Evolutionary conservation across 2,113 vertebrate genomes (phyloP), one percentile per base, ranked within the genome.

Genomic region (Chloropsis cyanopogon): DNA sequence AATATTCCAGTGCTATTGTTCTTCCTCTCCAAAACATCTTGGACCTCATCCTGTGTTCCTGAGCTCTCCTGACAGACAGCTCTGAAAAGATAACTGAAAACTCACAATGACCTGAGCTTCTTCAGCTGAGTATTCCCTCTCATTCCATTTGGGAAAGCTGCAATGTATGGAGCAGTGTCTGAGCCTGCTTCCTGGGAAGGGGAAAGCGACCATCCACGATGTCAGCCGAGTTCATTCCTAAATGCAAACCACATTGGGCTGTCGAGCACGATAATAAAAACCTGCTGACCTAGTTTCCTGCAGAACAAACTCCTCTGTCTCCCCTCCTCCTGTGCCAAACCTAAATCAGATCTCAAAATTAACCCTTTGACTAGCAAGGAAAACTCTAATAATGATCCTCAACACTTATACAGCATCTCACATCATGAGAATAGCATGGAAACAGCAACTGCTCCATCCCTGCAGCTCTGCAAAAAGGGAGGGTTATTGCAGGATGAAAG

Each of bases 281-380:
- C 94, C 87, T 91, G 85, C 91, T 97, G 95, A 97, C 97, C 96
- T 95, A 96, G 94, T 97, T 98, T 95, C 90, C 95, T 93, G 81
- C 91, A 96, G 86, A 97, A 97, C 72, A 92, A 96, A 95, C 94
- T 96, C 95, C 82, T 94, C 94, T 64, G 81, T 93, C 93, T 95
- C 90, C 86, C 84, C 93, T 94, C 84, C 86, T 95, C 84, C 86
- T 20, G 26, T 94, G 94, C 91, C 95, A 92, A 93, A 88, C 54
- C 69, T 77, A 95, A 96, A 88, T 92, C 84, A 93, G 83, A 90
- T 90, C 86, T 92, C 71, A 25, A 82, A 92, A 87, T 97, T 96
- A 97, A 97, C 95, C 91, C 97, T 96, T 94, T 88, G 65, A 52
- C 39, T 59, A 76, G 70, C 69, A 96, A 72, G 53, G 33, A 76